Evolutionary conservation across 2,888 invertebrate genomes (phyloP).

Genomic region (Liposcelis brunnea): DNA sequence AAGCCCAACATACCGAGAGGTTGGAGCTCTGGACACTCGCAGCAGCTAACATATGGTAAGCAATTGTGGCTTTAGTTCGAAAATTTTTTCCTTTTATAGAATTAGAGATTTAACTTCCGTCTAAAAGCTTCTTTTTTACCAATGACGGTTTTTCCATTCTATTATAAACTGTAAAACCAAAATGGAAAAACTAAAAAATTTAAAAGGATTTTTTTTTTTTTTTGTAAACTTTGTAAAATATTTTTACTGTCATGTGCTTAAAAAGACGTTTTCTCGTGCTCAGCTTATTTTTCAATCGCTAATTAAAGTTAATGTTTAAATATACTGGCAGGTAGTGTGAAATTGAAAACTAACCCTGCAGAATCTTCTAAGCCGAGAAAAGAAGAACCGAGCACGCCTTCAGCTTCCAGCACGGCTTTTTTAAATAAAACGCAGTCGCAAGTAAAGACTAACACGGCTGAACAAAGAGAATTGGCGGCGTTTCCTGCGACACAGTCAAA

Average conservation of each 20-base stretch:
- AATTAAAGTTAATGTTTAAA: not conserved
- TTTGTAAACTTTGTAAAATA: not conserved
- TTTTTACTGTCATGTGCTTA: slow-evolving; percentile 7
- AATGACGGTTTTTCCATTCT: no score
- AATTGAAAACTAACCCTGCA: not conserved
- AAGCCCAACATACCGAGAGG: slow-evolving; percentile 31
- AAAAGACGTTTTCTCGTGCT: slow-evolving; percentile 13
- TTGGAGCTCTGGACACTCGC: slow-evolving; percentile 26
- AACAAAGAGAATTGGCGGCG: not conserved
- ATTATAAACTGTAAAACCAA: no score
- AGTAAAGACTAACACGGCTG: not conserved
- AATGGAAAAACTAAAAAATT: no score
- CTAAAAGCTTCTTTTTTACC: no score
- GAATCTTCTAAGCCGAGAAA: slow-evolving; percentile 1
- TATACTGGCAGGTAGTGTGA: slow-evolving; percentile 8
- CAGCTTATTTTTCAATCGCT: not conserved
- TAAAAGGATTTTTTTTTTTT: no score
- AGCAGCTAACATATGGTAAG: slow-evolving; percentile 26
- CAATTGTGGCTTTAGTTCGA: no score
- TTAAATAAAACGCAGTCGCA: not conserved
- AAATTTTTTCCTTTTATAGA: no score
- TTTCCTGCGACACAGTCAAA: not conserved
- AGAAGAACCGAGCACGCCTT: not conserved
- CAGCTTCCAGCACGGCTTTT: slow-evolving; percentile 7
- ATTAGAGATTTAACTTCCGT: no score